Evolutionary conservation across 1,140 invertebrate species (phyloP), one percentile per base, ranked within the genome.

Genomic region (Eufriesea mexicana): DNA sequence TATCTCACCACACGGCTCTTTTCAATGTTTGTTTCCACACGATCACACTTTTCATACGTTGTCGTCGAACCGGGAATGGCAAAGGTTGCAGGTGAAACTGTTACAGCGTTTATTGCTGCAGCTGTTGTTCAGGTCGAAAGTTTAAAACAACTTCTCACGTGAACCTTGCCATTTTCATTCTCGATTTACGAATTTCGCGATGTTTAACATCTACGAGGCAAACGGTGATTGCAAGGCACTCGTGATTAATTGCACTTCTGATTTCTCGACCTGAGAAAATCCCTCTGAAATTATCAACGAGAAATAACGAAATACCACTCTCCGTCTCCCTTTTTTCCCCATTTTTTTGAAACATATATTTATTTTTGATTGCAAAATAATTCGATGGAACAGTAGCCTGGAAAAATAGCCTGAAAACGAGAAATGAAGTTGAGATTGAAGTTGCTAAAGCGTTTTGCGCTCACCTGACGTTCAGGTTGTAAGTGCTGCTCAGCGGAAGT

Each of bases 131-230:
- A 35, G 23, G 6, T 62, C 14, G 35, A 62, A 51, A 64, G 28
- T 28, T n/a, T 23, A 18, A 35, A 51, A 20, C 35, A 25, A 20
- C 49, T 78, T 68, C 35, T 45, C 49, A 25, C 49, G 20, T 18
- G 59, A 73, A 54, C 70, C 28, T 73, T 64, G 78, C 68, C 47
- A 80, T 80, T 80, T 73, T 62, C 28, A n/a, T 61, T 74, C 42
- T 28, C 35, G 35, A 75, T 75, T 80, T 25, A 79, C 45, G 54
- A 71, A 61, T 79, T 72, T 61, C 54, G 20, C 20, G 77, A 25
- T 28, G 77, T 61, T 42, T 42, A 35, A 28, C 25, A 55, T 61
- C 45, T 10, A 61, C 20, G 54, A 51, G n/a, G 28, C 16, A n/a
- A 35, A 66, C 71, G 77, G 67, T 79, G 77, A 72, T 79, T 68